These are phyloP conservation scores for Dallia pectoralis DNA, from an alignment of 2,797 vertebrate species.

Conservation along the genomic window DNA sequence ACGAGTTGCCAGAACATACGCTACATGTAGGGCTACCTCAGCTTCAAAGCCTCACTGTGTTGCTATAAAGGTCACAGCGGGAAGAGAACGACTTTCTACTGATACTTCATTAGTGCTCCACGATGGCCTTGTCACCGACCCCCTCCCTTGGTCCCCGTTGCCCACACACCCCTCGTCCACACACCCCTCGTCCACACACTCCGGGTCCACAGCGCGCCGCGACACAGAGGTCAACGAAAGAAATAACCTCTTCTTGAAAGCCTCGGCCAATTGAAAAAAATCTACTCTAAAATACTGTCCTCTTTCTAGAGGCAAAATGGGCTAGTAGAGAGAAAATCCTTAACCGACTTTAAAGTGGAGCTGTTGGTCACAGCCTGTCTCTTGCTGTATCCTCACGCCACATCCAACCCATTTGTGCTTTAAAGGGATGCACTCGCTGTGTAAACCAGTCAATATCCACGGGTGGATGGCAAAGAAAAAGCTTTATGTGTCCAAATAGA, in stretches of 20 bases:
- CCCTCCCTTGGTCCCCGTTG: not conserved
- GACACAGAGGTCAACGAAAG: not conserved
- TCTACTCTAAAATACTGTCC: not conserved
- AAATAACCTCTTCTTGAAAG: not conserved
- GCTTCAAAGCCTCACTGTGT: not conserved
- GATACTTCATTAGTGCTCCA: constrained; percentile 14
- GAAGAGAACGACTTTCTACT: not conserved
- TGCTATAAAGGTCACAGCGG: constrained; percentile 12
- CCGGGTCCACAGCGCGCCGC: not conserved
- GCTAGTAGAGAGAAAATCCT: not conserved
- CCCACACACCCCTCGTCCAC: not conserved
- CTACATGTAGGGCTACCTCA: not conserved
- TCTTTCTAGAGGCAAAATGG: not conserved
- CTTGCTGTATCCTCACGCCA: not conserved
- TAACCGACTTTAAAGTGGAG: not conserved
- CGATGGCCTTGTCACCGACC: not conserved
- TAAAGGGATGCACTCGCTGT: not conserved
- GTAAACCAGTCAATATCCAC: not conserved
- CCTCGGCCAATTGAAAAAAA: not conserved
- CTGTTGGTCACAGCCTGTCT: constrained; percentile 3
- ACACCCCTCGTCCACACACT: not conserved
- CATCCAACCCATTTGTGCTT: not conserved
- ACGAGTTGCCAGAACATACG: too few relatives aligned
- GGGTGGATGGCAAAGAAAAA: constrained; percentile 5
- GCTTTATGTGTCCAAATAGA: not conserved